phyloP scores from a whole-genome alignment of 1,140 invertebrate species.

The Gryon sp. region DNA sequence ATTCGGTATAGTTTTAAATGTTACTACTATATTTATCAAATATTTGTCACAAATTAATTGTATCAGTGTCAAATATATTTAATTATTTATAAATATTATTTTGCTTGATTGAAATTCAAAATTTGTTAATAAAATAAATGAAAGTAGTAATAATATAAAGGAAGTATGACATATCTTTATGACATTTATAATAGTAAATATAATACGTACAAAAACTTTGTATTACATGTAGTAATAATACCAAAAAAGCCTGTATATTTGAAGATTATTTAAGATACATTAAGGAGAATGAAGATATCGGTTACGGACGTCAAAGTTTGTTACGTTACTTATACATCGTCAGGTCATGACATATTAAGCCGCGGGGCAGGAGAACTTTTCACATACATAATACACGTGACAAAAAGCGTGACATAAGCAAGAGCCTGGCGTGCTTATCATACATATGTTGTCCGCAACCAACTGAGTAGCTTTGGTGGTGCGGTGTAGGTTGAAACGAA shows the following conservation, averaged over 20 bases:
- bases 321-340: conserved; percentile 32
- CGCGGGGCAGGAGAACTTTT: not conserved
- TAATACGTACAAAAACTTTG: too few species aligned
- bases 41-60: too few species aligned
- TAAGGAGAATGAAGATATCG: conserved; percentile 36
- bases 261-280: conserved; percentile 1
- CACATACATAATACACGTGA: conserved; percentile 31
- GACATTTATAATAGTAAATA: too few species aligned
- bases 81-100: too few species aligned
- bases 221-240: not conserved
- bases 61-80: too few species aligned
- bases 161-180: too few species aligned
- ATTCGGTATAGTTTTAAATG: too few species aligned
- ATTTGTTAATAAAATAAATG: too few species aligned
- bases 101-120: too few species aligned
- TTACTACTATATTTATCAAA: too few species aligned
- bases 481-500: conserved; percentile 14
- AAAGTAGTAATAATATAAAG: too few species aligned
- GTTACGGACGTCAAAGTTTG: conserved; percentile 13
- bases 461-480: conserved; percentile 18
- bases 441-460: conserved; percentile 59
- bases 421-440: conserved; percentile 40
- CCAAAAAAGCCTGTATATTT: not conserved
- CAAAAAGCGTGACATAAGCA: conserved; percentile 40
- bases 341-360: conserved; percentile 15